Base-by-base conservation (phyloP, 2,888 invertebrate species). In the Lochmaea crataegi region DNA sequence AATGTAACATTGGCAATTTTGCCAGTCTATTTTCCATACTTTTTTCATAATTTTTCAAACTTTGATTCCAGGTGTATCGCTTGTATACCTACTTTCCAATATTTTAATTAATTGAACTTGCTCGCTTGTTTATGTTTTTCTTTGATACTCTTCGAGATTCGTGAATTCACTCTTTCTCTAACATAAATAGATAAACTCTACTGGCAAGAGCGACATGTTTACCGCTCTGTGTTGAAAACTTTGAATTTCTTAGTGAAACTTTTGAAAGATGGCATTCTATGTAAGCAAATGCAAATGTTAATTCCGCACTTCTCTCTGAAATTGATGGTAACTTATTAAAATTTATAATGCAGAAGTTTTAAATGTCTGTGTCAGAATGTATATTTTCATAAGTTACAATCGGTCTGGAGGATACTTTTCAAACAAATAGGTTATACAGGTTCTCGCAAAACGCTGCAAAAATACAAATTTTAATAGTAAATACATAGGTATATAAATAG, bases 291-390 rank as follows among this genome's bases (percentile, higher is more conserved):
- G 76, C 76, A 68, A 68, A 68, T 75, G 73, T 71, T 73, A 75
- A 73, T 73, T 73, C 71, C 72, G 64, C 70, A 66, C 70, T 72
- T 73, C 72, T 69, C 73, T 73, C 68, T 71, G 69, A 72, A 73
- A 78, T 72, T 65, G 71, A 76, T 69, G 75, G 65, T 71, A 72
- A 75, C 71, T 77, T 78, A 78, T 79, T 77, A 74, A 75, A 79
- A 80, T 80, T 80, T 79, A 80, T 75, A 76, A 77, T 71, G 76
- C 69, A 73, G 53, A 77, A 78, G 76, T 79, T 79, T 73, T 51
- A 58, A 58, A 68, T 61, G 66, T 66, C 64, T 68, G 53, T 58
- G 57, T 67, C 56, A 38, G 26, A 42, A 65, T 61, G 67, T 74
- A 66, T 41, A 53, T 66, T 66, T 66, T 56, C n/a, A 53, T 53